phyloP scores from a whole-genome alignment of 2,113 vertebrate species.

The Piaya cayana region DNA sequence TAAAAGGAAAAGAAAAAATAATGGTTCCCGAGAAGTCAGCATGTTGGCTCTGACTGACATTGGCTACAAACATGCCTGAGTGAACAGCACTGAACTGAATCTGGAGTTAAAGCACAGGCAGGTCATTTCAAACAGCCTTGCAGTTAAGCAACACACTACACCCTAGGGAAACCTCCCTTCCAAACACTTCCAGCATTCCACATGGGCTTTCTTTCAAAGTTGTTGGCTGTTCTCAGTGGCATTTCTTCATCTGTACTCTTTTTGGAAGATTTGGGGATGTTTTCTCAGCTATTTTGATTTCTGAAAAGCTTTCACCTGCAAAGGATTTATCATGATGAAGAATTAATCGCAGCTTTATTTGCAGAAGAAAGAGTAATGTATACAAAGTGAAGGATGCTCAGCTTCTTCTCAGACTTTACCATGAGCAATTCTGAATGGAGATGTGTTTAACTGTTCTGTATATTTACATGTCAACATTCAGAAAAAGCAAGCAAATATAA shows the following conservation, averaged over 20 bases:
- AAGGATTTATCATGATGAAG: neutral
- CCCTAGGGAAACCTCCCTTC: neutral
- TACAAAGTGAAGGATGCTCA: neutral
- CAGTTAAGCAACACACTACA: neutral
- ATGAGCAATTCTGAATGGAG: neutral
- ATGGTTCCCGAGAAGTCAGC: neutral
- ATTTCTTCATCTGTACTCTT: conserved; percentile 5
- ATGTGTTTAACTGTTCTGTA: conserved; percentile 6
- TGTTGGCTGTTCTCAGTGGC: neutral
- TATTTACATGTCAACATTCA: conserved; percentile 1
- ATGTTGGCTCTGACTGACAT: neutral
- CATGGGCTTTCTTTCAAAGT: neutral
- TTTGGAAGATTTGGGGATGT: neutral
- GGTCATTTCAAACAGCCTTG: neutral
- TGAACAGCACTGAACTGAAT: neutral
- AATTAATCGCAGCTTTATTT: conserved; percentile 1
- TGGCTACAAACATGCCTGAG: neutral
- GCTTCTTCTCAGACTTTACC: neutral
- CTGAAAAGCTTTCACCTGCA: neutral
- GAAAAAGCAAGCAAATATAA: conserved; percentile 62
- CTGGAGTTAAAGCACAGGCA: neutral
- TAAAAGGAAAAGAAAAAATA: neutral
- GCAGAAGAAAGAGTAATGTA: neutral
- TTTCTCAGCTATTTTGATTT: neutral
- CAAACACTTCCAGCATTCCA: neutral